phyloP scores from a whole-genome alignment of 2,113 vertebrate species.

The Hemibagrus wyckioides region DNA sequence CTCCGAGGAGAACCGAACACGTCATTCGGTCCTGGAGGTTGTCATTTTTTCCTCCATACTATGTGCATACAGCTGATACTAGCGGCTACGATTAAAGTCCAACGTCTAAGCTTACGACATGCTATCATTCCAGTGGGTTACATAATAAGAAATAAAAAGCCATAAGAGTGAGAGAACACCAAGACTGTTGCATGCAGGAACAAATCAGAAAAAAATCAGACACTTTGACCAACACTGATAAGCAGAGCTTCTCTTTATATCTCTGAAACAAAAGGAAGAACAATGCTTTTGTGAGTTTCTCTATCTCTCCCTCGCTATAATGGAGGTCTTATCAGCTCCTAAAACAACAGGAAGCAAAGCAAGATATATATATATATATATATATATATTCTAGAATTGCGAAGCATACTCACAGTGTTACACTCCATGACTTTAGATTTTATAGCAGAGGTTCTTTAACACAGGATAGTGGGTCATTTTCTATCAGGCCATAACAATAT shows the following conservation, averaged over 20 bases:
- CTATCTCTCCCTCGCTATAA: slow-evolving; percentile 16
- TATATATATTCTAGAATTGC: not conserved
- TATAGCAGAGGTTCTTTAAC: not conserved
- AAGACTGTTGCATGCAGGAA: not conserved
- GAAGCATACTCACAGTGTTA: not conserved
- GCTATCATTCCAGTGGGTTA: slow-evolving; percentile 31
- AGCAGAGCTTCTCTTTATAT: not conserved
- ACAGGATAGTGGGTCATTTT: not conserved
- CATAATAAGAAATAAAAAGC: not conserved
- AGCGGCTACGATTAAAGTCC: not conserved
- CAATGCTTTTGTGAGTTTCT: not conserved
- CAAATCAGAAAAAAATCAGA: slow-evolving; percentile 13
- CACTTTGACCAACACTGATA: not conserved
- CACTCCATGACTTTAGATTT: not conserved
- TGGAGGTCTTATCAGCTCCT: slow-evolving; percentile 22
- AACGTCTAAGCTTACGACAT: slow-evolving; percentile 43
- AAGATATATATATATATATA: no score
- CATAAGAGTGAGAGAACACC: not conserved
- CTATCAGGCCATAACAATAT: not conserved
- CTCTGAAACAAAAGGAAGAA: slow-evolving; percentile 9
- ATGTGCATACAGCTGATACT: not conserved
- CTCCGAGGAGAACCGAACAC: slow-evolving; percentile 25
- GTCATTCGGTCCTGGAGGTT: not conserved
- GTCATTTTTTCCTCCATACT: not conserved
- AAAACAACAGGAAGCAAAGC: not conserved